Evolutionary conservation across 2,113 vertebrate genomes (phyloP), one percentile per base, ranked within the genome.

Genomic region (Rattus norvegicus): DNA sequence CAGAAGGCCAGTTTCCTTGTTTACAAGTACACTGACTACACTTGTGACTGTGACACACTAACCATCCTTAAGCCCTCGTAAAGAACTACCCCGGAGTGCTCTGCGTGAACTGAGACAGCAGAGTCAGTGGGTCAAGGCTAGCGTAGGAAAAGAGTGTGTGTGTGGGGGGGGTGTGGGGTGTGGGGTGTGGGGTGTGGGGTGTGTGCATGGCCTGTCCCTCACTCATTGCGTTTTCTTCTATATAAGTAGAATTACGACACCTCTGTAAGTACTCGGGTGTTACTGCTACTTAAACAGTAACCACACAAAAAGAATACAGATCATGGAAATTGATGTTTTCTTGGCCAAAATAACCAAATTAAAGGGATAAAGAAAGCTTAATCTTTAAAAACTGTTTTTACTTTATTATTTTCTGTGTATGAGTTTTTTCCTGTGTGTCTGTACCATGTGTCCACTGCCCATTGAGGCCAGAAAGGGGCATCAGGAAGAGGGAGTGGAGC

Each of bases 121-220:
- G 36, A 22, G 20, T 10, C n/a, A 73, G 7, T 7, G 39, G 70
- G n/a, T 73, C 70, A 73, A 39, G n/a, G 70, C 70, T n/a, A 73
- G 30, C 69, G 17, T 33, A 72, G 16, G 36, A 6, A n/a, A 72
- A n/a, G n/a, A n/a, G 36, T 43, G 43, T 43, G 43, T 43, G 43
- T 43, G 36, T 16, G 16, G 36, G 69, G 16, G 16, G 0, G 69
- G 12, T 2, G 5, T 7, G 0, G 2, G 70, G 7, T 22, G 11
- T 6, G 43, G 43, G 43, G 43, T 43, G 43, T 43, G 2, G 43
- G 43, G 43, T 2, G 43, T 2, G 2, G 43, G 43, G 43, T 2
- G 43, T 43, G 43, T 43, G 43, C 72, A n/a, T 20, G n/a, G 17
- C n/a, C 16, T 39, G 70, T 73, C 70, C 33, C n/a, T 73, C 43